Base-by-base conservation (phyloP, 2,888 invertebrate genomes). In the Pocota personata region DNA sequence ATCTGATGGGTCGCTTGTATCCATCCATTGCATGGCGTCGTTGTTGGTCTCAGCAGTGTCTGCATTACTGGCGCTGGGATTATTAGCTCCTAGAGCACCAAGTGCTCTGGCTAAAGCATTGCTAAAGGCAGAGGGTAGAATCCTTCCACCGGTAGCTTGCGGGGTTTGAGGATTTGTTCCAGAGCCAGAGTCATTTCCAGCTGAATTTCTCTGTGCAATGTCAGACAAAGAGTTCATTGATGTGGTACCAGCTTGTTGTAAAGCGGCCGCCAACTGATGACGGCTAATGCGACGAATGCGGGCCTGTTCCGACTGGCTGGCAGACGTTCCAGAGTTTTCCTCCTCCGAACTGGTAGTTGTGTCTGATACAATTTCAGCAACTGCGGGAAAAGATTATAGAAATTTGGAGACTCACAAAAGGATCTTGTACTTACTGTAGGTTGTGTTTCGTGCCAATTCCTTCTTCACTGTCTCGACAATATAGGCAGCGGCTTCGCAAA, bases 61-160 rank as follows among this genome's bases (percentile, higher is more conserved):
- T 1, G 79, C 50, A 57, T 19, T 78, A 19, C 46, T 40, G 30
- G 62, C 6, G 67, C 14, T 30, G 57, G 86, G 43, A 24, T 67
- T 69, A 35, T 55, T 64, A 1, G 73, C 87, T 71, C 48, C 88
- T 27, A 89, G 43, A 12, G 88, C 88, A 60, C 87, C 91, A 82
- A 95, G 94, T 2, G 96, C 97, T 88, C 96, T 95, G 72, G 95
- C 94, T 91, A 96, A 95, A 4, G 97, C 97, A 90, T 95, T 96
- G 66, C 94, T 95, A 90, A 97, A 96, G 94, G 86, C 72, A 2
- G 86, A 76, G 0, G 86, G 67, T 1, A 86, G 46, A 30, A 84
- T 84, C 16, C 84, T 62, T 5, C 84, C 84, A 0, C 46, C 24
- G 8, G 57, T 3, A 0, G 37, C 87, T 72, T 43, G 87, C 88